Base-by-base conservation (phyloP, 1,140 invertebrate species). In the Drosophila obscura region DNA sequence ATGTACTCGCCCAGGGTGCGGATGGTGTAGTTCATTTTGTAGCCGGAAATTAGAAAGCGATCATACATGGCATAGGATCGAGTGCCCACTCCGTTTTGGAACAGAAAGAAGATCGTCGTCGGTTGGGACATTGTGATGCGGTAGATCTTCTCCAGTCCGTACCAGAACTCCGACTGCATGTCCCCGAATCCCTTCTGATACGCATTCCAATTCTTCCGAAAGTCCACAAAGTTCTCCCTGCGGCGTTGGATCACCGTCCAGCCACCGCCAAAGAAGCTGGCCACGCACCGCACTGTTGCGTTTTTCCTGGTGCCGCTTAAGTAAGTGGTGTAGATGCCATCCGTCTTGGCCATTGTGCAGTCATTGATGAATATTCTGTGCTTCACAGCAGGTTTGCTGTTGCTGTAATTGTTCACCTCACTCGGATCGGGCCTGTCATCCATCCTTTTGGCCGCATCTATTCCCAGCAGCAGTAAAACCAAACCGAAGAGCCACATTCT, bases 191-290 rank as follows among this genome's bases (percentile, higher is more conserved):
- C 56, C 9, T 19, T 13, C 2, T 39, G 26, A 15, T 60, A 50
- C 0, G 16, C 15, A 1, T 8, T 16, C 57, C 57, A 60, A 15
- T 11, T 19, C 13, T 13, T 26, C 4, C 13, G 19, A 19, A 60
- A 60, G 22, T 39, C 24, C 16, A 8, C 11, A 1, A 0, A 1
- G 4, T 19, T 45, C 0, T 24, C 9, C 6, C 6, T 1, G 13
- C 57, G 57, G 7, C 57, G 22, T 39, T 49, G 57, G 4, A 59
- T 59, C 6, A 60, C 28, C 6, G 49, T 49, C 57, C 57, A 50
- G 15, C 46, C 41, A 7, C 41, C 51, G 0, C 22, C 24, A 16
- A 2, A 1, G 8, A 46, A 46, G 3, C n/a, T 15, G 1, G 3
- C 22, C 16, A 35, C 43, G 13, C 61, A 55, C 6, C 49, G 41